These are phyloP conservation scores for Cyprinodon tularosa DNA, from an alignment of 2,113 vertebrate genomes.

Conservation along the genomic window DNA sequence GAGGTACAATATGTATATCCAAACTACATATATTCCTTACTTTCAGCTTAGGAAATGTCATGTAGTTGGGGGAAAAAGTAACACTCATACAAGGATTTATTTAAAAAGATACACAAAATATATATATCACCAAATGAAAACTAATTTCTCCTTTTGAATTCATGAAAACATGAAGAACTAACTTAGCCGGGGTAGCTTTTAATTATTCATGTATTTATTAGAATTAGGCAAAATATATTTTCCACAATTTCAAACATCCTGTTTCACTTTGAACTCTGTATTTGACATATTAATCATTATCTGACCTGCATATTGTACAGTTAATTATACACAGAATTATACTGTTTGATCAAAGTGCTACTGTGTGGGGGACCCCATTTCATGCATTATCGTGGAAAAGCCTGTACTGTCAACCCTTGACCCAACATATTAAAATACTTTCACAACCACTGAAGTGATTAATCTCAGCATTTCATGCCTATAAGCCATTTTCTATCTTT, in stretches of 20 bases:
- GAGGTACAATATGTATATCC: not conserved
- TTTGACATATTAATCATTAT: conserved; percentile 20
- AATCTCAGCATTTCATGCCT: conserved; percentile 11
- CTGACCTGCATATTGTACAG: not conserved
- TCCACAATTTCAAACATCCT: not conserved
- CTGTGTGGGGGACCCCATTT: conserved; percentile 28
- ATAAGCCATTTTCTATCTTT: conserved; percentile 18
- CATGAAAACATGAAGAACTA: not conserved
- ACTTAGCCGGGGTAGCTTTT: not conserved
- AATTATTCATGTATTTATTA: not conserved
- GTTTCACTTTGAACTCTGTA: not conserved
- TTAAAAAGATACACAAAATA: not conserved
- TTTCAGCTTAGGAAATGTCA: not conserved
- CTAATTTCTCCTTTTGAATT: not conserved
- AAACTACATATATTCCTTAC: not conserved
- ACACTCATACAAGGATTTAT: no score
- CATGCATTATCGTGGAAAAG: conserved; percentile 24
- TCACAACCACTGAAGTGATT: conserved; percentile 9
- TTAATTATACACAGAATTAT: not conserved
- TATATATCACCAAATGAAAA: not conserved
- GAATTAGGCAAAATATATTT: not conserved
- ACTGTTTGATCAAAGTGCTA: conserved; percentile 25
- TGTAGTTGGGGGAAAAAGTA: not conserved
- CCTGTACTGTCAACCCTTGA: conserved; percentile 13
- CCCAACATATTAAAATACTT: conserved; percentile 39